Evolutionary conservation across 2,888 invertebrate species (phyloP), one percentile per base, ranked within the genome.

Genomic region (Piscicola geometra): DNA sequence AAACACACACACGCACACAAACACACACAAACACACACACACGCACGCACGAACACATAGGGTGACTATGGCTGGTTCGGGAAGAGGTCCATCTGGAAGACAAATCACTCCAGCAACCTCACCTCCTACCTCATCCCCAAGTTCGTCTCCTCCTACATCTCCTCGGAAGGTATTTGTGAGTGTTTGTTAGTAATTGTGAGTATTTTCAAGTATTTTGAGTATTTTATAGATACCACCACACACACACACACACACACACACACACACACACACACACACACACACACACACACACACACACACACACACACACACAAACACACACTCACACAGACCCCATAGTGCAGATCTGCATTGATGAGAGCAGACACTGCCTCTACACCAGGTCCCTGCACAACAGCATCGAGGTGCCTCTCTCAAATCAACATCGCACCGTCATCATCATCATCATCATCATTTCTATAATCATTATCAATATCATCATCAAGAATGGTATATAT

Each of bases 41-140:
- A 15, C 9, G 41, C 9, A 56, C 21, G 3, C 25, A 56, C 60
- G 3, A 5, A 56, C n/a, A 28, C 25, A 18, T 36, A 73, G 73
- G 73, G 89, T 95, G 68, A 75, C 50, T 64, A 67, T 30, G 68
- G 68, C 1, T 75, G 75, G 67, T 47, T 75, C 30, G 73, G 73
- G 9, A 64, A 33, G 25, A 73, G 73, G 41, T 64, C 36, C 1
- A 56, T 52, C 60, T 30, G 64, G 30, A 60, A 60, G 64, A 74
- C 70, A 0, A 97, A 98, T 85, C 93, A 94, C 84, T 95, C 97
- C 0, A 93, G 92, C 77, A 91, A 92, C 79, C 88, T 91, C 3
- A 87, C 96, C 35, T 93, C 94, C 64, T 93, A 92, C 84, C 87
- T 96, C 79, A 90, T 96, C 69, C 95, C 95, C 18, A 92, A 92